These are phyloP conservation scores for Urocitellus parryii DNA, from an alignment of 2,113 vertebrate genomes.

Conservation along the genomic window DNA sequence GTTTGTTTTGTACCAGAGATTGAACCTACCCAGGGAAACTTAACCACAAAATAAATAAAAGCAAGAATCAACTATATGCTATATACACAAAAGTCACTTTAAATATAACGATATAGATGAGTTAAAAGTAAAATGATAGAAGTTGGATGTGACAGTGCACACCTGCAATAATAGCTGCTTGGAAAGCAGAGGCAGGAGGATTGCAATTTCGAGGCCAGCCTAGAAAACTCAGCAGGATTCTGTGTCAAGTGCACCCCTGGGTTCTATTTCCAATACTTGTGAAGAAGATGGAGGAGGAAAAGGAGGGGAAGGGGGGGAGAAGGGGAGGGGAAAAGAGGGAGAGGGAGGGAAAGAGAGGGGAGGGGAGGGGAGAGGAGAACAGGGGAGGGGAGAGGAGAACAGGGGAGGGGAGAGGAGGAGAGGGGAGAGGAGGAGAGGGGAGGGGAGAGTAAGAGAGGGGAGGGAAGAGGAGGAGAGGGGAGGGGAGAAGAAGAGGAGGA, in stretches of 20 bases:
- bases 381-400: no score
- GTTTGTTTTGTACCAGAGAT: no score
- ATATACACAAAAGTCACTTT: background rate
- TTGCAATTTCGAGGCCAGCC: background rate
- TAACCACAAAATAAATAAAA: background rate
- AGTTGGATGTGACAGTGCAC: background rate
- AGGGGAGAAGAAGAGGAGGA: no score
- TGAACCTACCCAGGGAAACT: no score
- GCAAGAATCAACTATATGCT: background rate
- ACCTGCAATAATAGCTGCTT: background rate
- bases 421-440: no score
- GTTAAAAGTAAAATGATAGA: background rate
- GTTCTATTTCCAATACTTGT: background rate
- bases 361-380: no score
- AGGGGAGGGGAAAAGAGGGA: no score
- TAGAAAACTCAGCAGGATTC: background rate
- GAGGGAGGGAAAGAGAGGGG: no score
- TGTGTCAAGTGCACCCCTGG: background rate
- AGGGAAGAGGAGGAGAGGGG: no score
- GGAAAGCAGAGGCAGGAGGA: background rate
- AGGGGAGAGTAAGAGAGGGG: no score
- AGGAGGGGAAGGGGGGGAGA: no score
- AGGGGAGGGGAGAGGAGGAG: fast-evolving
- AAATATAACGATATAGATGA: background rate
- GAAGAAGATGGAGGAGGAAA: background rate